Evolutionary conservation across 2,113 vertebrate species (phyloP), one percentile per base, ranked within the genome.

Genomic region (Notothenia rossii): DNA sequence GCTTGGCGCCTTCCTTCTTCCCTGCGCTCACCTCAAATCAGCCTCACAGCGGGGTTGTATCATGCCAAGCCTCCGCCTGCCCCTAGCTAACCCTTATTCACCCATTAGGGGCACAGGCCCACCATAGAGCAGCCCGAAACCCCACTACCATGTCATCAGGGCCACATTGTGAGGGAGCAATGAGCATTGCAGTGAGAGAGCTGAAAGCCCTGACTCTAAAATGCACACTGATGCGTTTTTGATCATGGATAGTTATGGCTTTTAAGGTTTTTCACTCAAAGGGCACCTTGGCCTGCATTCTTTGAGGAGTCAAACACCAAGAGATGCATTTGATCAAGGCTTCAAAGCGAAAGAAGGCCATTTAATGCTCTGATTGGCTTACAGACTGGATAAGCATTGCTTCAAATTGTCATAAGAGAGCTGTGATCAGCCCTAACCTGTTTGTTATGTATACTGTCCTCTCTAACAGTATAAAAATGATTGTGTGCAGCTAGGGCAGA

Each of bases 71-170:
- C 89, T 82, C 86, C 81, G 77, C 86, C 85, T 87, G 84, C 87
- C 81, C 86, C 84, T 62, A 73, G 82, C 69, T 80, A 67, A 79
- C 83, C 86, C 85, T 82, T 75, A 84, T 84, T 88, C 91, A 72
- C 92, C 86, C 90, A 89, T 90, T 87, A 90, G 88, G 91, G 90
- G 86, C 83, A 81, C 71, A 81, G 89, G 83, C 89, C 89, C 84
- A 90, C 90, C 90, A 65, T 86, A 89, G 88, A 86, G 83, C 80
- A 49, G 89, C 75, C 88, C 43, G 83, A 88, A 93, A 89, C 91
- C 92, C 92, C 93, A 81, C 84, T 79, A 86, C 87, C 89, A 22
- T 90, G 91, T 93, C 94, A 95, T 95, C 93, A 95, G 93, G 91
- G 82, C 88, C 92, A 88, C 92, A 95, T 95, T 95, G 93, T 94